phyloP scores from a whole-genome alignment of 37 sponge, comb jelly and placozoan genomes.

The Ephydatia muelleri region DNA sequence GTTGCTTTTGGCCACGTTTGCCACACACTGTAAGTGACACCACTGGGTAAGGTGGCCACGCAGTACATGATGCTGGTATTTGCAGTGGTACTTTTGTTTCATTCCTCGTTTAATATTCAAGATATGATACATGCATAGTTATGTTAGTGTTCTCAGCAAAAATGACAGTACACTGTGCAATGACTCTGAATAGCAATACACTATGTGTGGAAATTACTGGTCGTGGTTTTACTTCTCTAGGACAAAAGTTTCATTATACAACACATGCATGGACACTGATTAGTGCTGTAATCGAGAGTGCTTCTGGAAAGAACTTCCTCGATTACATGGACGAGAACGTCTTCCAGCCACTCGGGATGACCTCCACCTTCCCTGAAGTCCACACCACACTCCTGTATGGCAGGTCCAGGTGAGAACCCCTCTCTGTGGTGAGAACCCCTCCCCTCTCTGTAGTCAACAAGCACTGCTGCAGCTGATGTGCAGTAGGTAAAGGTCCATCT shows the following conservation, averaged over 20 bases:
- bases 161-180: no score
- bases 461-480: no score
- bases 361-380: slow-evolving; percentile 45
- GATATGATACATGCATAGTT: neutral
- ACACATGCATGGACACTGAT: slow-evolving; percentile 90
- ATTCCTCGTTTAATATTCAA: neutral
- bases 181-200: neutral
- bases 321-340: slow-evolving; percentile 62
- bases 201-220: neutral
- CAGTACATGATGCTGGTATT: no score
- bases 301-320: slow-evolving; percentile 50
- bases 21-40: no score
- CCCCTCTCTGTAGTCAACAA: no score
- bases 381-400: slow-evolving; percentile 46
- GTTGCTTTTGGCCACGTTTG: no score
- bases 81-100: neutral
- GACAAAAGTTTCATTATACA: slow-evolving; percentile 71
- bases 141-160: no score
- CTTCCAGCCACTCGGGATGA: slow-evolving; percentile 60
- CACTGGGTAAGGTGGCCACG: no score
- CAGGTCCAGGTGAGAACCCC: slow-evolving; percentile 57
- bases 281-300: slow-evolving; percentile 86
- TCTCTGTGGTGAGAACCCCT: no score
- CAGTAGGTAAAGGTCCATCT: no score
- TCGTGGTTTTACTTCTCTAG: slow-evolving; percentile 19